These are phyloP conservation scores for Cryptosula pallasiana DNA, from an alignment of 2,888 invertebrate species.

Conservation along the genomic window DNA sequence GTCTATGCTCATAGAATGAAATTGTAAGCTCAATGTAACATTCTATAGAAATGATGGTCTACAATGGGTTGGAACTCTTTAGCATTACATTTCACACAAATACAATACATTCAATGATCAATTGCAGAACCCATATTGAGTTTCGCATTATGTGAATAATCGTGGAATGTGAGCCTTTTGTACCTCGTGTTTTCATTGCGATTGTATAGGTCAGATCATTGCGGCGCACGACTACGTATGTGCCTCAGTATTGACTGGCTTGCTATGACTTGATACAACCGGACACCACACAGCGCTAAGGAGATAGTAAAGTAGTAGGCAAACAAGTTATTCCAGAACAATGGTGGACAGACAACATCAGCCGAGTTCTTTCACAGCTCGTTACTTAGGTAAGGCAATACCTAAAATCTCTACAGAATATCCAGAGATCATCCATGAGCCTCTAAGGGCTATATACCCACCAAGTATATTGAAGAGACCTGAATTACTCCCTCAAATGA, in stretches of 20 bases:
- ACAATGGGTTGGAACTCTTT: background rate
- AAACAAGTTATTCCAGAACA: no score
- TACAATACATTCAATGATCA: conserved; percentile 19
- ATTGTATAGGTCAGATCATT: background rate
- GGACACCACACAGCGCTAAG: no score
- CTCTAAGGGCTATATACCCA: background rate
- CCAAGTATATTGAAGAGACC: background rate
- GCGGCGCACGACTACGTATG: background rate
- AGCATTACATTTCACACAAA: background rate
- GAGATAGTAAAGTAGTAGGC: no score
- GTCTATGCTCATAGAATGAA: no score
- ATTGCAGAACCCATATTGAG: background rate
- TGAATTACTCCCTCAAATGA: background rate
- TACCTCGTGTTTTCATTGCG: background rate
- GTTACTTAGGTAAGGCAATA: background rate
- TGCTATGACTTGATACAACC: no score
- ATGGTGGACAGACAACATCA: no score
- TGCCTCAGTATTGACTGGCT: background rate
- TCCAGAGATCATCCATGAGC: background rate
- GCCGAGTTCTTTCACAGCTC: background rate
- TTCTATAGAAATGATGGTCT: background rate
- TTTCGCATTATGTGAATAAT: background rate
- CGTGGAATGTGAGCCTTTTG: conserved; percentile 1
- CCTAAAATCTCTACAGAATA: background rate
- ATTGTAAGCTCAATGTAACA: background rate